Conservation (phyloP, 2,113 vertebrate species). For the Catharus minimus region DNA sequence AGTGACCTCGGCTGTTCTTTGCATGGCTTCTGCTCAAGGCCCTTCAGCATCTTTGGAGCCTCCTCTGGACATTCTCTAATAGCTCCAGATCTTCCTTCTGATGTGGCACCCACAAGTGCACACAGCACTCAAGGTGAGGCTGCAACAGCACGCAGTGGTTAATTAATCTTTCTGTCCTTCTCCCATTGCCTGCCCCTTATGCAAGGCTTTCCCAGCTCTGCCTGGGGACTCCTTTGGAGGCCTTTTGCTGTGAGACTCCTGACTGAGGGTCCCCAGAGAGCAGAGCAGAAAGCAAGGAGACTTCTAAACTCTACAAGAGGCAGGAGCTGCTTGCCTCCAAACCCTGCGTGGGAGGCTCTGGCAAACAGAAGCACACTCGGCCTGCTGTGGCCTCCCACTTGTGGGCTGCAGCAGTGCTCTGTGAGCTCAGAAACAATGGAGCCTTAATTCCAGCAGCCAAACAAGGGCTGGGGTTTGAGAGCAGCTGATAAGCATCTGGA, state of each 20-base stretch:
- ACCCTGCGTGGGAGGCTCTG: background rate
- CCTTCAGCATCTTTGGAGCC: background rate
- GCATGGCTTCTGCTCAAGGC: background rate
- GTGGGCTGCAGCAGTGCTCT: background rate
- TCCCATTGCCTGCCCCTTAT: background rate
- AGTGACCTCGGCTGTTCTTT: background rate
- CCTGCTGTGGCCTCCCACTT: background rate
- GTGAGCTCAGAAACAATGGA: background rate
- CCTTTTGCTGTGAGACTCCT: background rate
- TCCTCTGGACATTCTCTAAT: too few relatives aligned
- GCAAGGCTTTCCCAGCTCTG: rapidly evolving
- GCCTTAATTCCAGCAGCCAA: background rate
- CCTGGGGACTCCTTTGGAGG: background rate
- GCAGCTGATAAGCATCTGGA: background rate
- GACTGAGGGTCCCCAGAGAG: background rate
- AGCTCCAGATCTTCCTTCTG: background rate
- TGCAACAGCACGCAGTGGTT: background rate
- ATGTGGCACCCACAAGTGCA: background rate
- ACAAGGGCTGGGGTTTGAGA: background rate
- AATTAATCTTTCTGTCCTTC: background rate
- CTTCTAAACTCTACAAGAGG: background rate
- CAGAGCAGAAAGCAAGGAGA: background rate
- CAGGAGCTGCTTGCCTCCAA: background rate
- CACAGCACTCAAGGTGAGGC: background rate
- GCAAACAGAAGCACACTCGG: background rate